Percentiles rank a stretch among this genome's conserved stretches.
These are phyloP conservation scores for Drosophila oshimai DNA, from an alignment of 1,140 invertebrate species.

Conservation along the genomic window DNA sequence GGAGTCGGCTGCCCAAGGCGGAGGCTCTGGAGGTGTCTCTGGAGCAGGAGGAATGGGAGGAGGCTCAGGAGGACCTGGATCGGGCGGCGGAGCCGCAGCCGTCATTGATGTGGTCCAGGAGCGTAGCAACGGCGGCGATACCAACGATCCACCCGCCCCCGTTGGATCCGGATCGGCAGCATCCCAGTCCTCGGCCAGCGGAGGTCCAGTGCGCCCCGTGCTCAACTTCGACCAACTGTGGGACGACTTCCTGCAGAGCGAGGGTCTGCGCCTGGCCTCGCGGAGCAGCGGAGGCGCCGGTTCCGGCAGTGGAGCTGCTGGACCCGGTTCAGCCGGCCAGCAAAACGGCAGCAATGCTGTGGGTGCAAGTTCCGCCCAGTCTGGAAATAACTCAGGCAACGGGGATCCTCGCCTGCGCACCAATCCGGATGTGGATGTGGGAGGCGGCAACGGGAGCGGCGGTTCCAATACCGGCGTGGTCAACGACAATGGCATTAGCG, in stretches of 20 bases:
- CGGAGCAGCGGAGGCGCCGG: constrained; percentile 24
- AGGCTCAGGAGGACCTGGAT: not conserved
- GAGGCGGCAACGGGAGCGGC: not conserved
- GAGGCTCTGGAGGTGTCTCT: not conserved
- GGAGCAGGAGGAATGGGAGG: not conserved
- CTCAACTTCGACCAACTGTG: constrained; percentile 74
- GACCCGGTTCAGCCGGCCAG: not conserved
- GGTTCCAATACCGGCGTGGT: not conserved
- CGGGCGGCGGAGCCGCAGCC: constrained; percentile 27
- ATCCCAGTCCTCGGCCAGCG: not conserved
- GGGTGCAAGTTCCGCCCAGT: not conserved
- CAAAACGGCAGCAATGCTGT: constrained; percentile 30
- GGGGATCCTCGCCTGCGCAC: constrained; percentile 46
- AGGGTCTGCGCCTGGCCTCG: constrained; percentile 61
- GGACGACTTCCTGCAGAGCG: constrained; percentile 76
- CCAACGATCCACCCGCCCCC: not conserved
- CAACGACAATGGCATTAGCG: constrained; percentile 27
- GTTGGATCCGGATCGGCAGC: constrained; percentile 60
- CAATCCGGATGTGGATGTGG: constrained; percentile 25
- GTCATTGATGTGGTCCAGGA: constrained; percentile 84
- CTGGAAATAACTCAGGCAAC: not conserved
- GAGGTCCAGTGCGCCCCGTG: constrained; percentile 43
- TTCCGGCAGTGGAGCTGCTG: not conserved
- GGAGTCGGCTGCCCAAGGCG: constrained; percentile 23
- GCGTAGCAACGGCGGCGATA: constrained; percentile 64